Evolutionary conservation across 2,113 vertebrate species (phyloP), one percentile per base, ranked within the genome.

Genomic region (mouse (Mus musculus)): DNA sequence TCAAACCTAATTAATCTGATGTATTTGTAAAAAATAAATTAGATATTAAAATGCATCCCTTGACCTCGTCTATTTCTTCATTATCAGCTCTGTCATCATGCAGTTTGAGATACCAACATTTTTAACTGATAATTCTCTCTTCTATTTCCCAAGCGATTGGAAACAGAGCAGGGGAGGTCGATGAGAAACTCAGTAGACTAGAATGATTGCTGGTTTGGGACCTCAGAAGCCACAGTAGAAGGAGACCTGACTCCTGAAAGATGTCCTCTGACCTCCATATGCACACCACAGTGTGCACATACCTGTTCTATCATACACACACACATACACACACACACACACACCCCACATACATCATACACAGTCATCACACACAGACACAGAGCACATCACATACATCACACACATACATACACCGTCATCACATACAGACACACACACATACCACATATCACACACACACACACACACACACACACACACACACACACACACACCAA

Each of bases 11-110:
- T 49, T 76, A 59, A 76, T 46, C 59, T 46, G 59, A 89, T 46
- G 72, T 59, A 75, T 56, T 73, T 89, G 24, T 42, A 33, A 26
- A 89, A 42, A 75, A 42, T 75, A 59, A 8, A 16, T 71, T 46
- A 89, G 61, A 89, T 49, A 92, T 67, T 76, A 54, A 82, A 92
- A 90, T 67, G n/a, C 36, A 49, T 56, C 36, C 78, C 65, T 88
- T 39, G 17, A 11, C n/a, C 56, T 92, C 93, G 81, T 42, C 3
- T 24, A 28, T 4, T 59, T 91, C 52, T 89, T 67, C 12, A 49
- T 46, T 46, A 39, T 90, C 30, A 9, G 20, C 33, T n/a, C 30
- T 92, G 73, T 61, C 24, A 3, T 39, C 80, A 19, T 33, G 63
- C 69, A 28, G 7, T 84, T 69, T 46, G 33, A 75, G 30, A 26